phyloP scores from a whole-genome alignment of 2,113 vertebrate genomes.

The Siniperca chuatsi region DNA sequence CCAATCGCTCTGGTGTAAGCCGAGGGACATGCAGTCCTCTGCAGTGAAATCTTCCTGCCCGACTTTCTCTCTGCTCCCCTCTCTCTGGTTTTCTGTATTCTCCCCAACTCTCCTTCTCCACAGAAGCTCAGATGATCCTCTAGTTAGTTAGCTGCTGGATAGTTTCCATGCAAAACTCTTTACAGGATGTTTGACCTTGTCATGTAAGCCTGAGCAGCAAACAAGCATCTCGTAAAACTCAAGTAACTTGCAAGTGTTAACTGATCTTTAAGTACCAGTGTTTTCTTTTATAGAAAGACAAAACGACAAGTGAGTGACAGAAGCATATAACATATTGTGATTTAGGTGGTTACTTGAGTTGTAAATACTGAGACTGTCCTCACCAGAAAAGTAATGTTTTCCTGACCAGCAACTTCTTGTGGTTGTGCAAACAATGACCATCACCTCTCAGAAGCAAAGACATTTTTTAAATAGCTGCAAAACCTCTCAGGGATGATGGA shows the following conservation, averaged over 20 bases:
- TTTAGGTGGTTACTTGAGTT: neutral
- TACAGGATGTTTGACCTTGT: neutral
- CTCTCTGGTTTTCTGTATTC: slow-evolving; percentile 31
- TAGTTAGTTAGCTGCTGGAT: slow-evolving; percentile 42
- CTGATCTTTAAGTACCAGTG: neutral
- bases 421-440: too few relatives aligned
- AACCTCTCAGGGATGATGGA: too few relatives aligned
- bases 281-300: neutral
- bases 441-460: too few relatives aligned
- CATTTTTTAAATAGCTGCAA: too few relatives aligned
- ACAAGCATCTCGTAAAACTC: slow-evolving; percentile 32
- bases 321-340: neutral
- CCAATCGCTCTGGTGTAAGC: slow-evolving; percentile 52
- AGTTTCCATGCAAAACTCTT: slow-evolving; percentile 39
- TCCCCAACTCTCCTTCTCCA: slow-evolving; percentile 14
- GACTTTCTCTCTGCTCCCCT: slow-evolving; percentile 12
- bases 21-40: slow-evolving; percentile 40
- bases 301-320: too few relatives aligned
- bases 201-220: slow-evolving; percentile 18
- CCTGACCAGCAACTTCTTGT: too few relatives aligned
- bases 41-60: slow-evolving; percentile 37
- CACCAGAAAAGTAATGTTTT: too few relatives aligned
- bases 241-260: slow-evolving; percentile 18
- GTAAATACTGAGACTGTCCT: neutral
- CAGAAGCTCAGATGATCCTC: slow-evolving; percentile 33